A percentile compares a stretch with the other conserved stretches of the same genome.
Evolutionary conservation across 2,113 vertebrate species (phyloP).

Genomic region (Grantiella picta): DNA sequence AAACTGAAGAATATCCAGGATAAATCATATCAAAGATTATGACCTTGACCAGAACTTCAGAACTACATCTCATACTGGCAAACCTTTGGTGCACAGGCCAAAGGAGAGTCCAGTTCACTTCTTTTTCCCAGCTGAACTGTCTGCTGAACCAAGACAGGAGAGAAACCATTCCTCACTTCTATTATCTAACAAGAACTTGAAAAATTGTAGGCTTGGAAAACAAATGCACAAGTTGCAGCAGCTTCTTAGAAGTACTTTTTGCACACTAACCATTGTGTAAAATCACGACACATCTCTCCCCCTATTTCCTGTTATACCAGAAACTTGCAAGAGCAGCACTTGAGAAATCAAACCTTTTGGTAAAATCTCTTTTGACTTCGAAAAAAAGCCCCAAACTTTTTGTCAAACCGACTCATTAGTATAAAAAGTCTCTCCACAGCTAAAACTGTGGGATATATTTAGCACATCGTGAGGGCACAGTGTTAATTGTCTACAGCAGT

Average conservation of each 20-base stretch:
- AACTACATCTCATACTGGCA: not conserved
- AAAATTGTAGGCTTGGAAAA: not conserved
- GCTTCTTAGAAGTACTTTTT: not conserved
- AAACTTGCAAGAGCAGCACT: not conserved
- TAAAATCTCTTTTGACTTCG: not conserved
- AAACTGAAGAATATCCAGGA: not conserved
- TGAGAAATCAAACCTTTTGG: not conserved
- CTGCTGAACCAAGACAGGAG: not conserved
- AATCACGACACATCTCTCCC: not conserved
- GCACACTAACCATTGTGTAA: not conserved
- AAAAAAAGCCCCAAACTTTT: not conserved
- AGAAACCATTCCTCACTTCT: not conserved
- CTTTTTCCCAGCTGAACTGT: not conserved
- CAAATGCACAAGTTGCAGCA: not conserved
- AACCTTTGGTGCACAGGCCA: not conserved
- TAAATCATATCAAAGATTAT: not conserved
- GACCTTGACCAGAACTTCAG: not conserved
- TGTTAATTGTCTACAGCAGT: not conserved
- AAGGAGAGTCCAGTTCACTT: not conserved
- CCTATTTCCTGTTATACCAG: not conserved
- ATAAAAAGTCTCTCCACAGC: not conserved
- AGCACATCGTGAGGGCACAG: not conserved
- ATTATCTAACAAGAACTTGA: not conserved
- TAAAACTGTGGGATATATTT: not conserved
- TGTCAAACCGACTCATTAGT: not conserved